Conservation (phyloP, 2,888 invertebrate genomes). For the Leptopilina drosophilae region DNA sequence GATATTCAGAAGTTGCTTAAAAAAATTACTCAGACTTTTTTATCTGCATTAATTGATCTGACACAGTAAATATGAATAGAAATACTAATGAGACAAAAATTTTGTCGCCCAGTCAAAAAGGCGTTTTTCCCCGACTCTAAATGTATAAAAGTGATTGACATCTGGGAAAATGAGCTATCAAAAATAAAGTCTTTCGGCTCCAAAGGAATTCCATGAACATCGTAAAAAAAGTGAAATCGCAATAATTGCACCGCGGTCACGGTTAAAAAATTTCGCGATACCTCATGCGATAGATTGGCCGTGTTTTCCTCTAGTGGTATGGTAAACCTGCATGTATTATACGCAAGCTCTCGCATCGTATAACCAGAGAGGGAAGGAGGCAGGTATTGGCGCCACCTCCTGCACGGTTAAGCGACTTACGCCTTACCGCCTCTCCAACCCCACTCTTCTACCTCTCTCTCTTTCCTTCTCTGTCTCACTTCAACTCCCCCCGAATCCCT, state of each 20-base stretch:
- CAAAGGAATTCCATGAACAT: too few relatives aligned
- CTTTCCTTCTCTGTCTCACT: conserved; percentile 72
- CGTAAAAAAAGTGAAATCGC: conserved; percentile 61
- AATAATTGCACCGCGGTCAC: conserved; percentile 57
- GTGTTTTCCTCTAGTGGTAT: conserved; percentile 54
- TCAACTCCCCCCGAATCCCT: conserved; percentile 53
- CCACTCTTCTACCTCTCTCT: conserved; percentile 79
- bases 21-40: too few relatives aligned
- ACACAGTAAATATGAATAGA: too few relatives aligned
- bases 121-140: too few relatives aligned
- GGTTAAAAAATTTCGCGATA: conserved; percentile 66
- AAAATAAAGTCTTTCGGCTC: too few relatives aligned
- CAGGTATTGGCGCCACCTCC: conserved; percentile 80
- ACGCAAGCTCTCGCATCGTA: conserved; percentile 70
- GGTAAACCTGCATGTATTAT: conserved; percentile 65
- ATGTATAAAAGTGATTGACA: too few relatives aligned
- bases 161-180: too few relatives aligned
- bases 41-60: too few relatives aligned
- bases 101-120: too few relatives aligned
- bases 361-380: conserved; percentile 65
- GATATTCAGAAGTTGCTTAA: too few relatives aligned
- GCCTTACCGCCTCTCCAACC: conserved; percentile 77
- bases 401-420: conserved; percentile 80
- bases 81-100: too few relatives aligned
- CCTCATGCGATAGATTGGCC: conserved; percentile 60